Evolutionary conservation across 2,888 invertebrate species (phyloP).

Genomic region (Chloroclystis v-ata): DNA sequence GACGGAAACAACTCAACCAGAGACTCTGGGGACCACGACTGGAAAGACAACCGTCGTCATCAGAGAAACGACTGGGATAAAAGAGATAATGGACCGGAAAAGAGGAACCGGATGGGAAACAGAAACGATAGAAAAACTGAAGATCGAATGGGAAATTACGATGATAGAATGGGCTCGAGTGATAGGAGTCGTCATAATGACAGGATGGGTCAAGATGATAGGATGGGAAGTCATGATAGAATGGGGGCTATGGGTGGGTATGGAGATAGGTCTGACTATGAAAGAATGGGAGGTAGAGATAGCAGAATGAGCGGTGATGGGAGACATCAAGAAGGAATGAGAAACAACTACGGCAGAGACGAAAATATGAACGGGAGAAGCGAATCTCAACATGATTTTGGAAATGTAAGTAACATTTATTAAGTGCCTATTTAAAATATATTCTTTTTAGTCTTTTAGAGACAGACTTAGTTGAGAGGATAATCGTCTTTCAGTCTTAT

Average conservation of each 20-base stretch:
- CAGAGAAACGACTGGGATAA: slow-evolving; percentile 42
- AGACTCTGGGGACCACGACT: slow-evolving; percentile 37
- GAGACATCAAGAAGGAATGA: slow-evolving; percentile 28
- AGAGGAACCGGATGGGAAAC: slow-evolving; percentile 32
- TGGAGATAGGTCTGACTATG: slow-evolving; percentile 3
- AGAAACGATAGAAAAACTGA: slow-evolving; percentile 36
- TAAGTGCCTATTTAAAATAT: neutral
- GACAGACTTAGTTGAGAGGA: no score
- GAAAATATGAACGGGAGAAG: slow-evolving; percentile 39
- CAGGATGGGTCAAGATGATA: slow-evolving; percentile 25
- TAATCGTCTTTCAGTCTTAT: no score
- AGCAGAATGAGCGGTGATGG: slow-evolving; percentile 26
- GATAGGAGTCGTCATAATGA: slow-evolving; percentile 13
- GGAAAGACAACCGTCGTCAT: slow-evolving; percentile 37
- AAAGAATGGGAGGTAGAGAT: slow-evolving; percentile 25
- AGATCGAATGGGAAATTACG: slow-evolving; percentile 29
- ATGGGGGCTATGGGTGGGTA: slow-evolving; percentile 24
- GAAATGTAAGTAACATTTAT: slow-evolving; percentile 43
- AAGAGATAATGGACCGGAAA: slow-evolving; percentile 33
- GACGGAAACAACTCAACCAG: slow-evolving; percentile 47
- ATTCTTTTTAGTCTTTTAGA: no score
- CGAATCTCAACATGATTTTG: slow-evolving; percentile 50
- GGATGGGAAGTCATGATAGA: slow-evolving; percentile 32
- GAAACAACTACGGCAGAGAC: slow-evolving; percentile 30
- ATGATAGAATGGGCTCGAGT: slow-evolving; percentile 30